Base-by-base conservation (phyloP, 2,888 invertebrate species). In the Parnassius apollo region DNA sequence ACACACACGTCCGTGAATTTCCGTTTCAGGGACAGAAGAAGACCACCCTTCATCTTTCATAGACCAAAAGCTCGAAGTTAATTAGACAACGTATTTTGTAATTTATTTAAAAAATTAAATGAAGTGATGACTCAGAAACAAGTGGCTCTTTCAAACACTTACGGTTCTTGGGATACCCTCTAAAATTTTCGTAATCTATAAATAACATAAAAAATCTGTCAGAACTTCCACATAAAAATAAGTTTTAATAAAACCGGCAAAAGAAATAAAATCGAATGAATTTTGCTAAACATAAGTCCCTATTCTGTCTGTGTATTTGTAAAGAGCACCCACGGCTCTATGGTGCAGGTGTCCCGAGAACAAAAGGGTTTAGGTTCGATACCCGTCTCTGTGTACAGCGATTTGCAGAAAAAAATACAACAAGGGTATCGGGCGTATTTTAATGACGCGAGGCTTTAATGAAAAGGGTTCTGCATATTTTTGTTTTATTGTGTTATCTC, bases 311-410 rank as follows among this genome's bases (percentile, higher is more conserved):
- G 71, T 75, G 57, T 67, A 60, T 70, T 71, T 65, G 69, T 79
- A 80, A 86, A 88, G 83, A 82, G 88, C 89, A 88, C 89, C 90
- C 87, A 86, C 76, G 73, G 81, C 79, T 83, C 78, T 78, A 87
- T 82, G 75, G 81, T 81, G 89, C 89, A 91, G 90, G 91, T 91
- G 91, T 90, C 77, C 80, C 71, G 66, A 71, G 74, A 83, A 90
- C 90, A 90, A 90, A 86, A 83, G 88, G 78, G 81, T 76, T 81
- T 75, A 77, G 82, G 77, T 88, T 89, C 83, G 84, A 87, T 82
- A 82, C 83, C 83, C 75, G 79, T 69, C 71, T 72, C 77, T 71
- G 77, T 83, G 80, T 80, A 82, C 70, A 80, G 78, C 80, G 81
- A 86, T 88, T 86, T 85, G 78, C 75, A 70, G 69, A 80, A 77